Evolutionary conservation across 2,113 vertebrate species (phyloP).

Genomic region (Pimephales promelas): DNA sequence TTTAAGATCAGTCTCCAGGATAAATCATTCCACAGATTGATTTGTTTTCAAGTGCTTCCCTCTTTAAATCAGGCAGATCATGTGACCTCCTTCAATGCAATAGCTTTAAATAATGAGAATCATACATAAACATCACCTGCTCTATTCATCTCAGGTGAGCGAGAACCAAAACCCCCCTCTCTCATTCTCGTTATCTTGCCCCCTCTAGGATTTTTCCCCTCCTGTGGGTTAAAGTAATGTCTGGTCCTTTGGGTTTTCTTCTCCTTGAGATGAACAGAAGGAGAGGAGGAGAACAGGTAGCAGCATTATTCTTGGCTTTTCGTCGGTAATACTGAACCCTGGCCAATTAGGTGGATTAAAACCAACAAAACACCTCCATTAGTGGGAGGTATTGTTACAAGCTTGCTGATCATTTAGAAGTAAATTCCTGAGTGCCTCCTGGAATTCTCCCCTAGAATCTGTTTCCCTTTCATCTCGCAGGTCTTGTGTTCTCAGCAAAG

Average conservation of each 20-base stretch:
- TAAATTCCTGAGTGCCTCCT: slow-evolving; percentile 54
- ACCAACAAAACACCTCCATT: slow-evolving; percentile 79
- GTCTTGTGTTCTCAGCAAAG: slow-evolving; percentile 21
- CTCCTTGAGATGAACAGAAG: slow-evolving; percentile 57
- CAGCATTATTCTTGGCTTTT: slow-evolving; percentile 55
- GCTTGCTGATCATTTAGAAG: slow-evolving; percentile 43
- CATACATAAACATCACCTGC: slow-evolving; percentile 76
- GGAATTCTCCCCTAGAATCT: slow-evolving; percentile 37
- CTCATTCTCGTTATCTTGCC: slow-evolving; percentile 32
- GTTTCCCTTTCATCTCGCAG: slow-evolving; percentile 48
- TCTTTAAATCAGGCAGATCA: slow-evolving; percentile 58
- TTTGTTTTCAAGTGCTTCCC: not conserved
- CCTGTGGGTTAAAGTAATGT: slow-evolving; percentile 57
- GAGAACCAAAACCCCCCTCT: not conserved
- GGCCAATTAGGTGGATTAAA: slow-evolving; percentile 79
- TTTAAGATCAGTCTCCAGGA: slow-evolving; percentile 2
- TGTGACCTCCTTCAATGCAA: slow-evolving; percentile 57
- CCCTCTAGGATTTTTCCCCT: slow-evolving; percentile 40
- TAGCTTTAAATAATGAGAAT: slow-evolving; percentile 66
- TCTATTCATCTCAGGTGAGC: slow-evolving; percentile 66
- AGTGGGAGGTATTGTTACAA: slow-evolving; percentile 77
- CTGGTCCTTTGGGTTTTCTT: slow-evolving; percentile 65
- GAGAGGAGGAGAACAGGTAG: slow-evolving; percentile 59
- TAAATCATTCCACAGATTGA: not conserved
- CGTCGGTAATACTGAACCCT: slow-evolving; percentile 64